A percentile compares a stretch with the other conserved stretches of the same genome.
phyloP scores from a whole-genome alignment of 2,888 invertebrate species.

The Orthonevra nobilis region DNA sequence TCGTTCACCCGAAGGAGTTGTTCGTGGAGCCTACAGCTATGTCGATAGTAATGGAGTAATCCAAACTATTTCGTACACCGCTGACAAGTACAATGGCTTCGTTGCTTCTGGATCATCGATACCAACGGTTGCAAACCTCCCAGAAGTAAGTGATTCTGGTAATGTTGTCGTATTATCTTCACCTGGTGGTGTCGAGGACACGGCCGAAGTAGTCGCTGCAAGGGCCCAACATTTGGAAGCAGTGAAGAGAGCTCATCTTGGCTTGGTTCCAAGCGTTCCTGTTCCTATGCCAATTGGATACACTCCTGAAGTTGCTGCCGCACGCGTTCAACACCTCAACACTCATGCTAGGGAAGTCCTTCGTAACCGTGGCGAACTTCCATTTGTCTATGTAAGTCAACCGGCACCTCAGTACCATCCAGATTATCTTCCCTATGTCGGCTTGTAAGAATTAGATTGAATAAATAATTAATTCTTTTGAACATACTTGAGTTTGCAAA shows the following conservation, averaged over 20 bases:
- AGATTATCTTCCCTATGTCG: conserved; percentile 44
- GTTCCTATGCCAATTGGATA: conserved; percentile 23
- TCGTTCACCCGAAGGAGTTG: conserved; percentile 71
- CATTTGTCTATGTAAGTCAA: conserved; percentile 10
- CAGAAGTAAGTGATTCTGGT: not conserved
- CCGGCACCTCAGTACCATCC: conserved; percentile 25
- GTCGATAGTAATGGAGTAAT: conserved; percentile 75
- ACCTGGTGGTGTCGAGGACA: conserved; percentile 25
- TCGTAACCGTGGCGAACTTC: not conserved
- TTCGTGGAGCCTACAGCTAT: conserved; percentile 76
- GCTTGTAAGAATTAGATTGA: conserved; percentile 13
- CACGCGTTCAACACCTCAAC: conserved; percentile 54
- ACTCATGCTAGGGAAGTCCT: not conserved
- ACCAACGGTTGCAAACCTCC: conserved; percentile 14
- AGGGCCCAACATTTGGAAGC: conserved; percentile 51
- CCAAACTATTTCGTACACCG: conserved; percentile 74
- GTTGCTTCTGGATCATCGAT: conserved; percentile 73
- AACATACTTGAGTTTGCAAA: conserved; percentile 1
- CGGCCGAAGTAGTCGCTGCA: conserved; percentile 53
- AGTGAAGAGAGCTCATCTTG: conserved; percentile 2
- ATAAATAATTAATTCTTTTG: not conserved
- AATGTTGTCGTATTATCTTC: conserved; percentile 15
- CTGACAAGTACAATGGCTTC: conserved; percentile 75
- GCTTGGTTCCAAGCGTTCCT: not conserved
- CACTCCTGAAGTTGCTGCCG: conserved; percentile 63